Conservation (phyloP, 2,888 invertebrate genomes). For the Tipula lateralis region DNA sequence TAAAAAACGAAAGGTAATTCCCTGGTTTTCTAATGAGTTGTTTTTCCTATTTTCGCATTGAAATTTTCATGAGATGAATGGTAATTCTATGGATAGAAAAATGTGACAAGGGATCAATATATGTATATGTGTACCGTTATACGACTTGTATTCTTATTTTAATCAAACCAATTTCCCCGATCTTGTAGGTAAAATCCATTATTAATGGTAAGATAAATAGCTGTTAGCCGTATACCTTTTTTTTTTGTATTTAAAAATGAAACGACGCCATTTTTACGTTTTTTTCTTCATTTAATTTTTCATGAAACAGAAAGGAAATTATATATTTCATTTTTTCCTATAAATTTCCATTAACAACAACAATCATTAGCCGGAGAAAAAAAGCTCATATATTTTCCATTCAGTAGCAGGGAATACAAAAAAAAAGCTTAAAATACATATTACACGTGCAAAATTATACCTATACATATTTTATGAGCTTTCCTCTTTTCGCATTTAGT, state of each 20-base stretch:
- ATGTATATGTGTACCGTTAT: not conserved
- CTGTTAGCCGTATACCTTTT: not conserved
- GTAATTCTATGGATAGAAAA: not conserved
- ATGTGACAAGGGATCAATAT: not conserved
- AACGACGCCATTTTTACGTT: not conserved
- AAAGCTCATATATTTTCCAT: not conserved
- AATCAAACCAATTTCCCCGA: slow-evolving; percentile 11
- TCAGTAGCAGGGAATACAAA: not conserved
- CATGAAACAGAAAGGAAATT: not conserved
- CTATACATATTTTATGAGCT: not conserved
- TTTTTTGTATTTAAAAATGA: not conserved
- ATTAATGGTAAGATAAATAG: not conserved
- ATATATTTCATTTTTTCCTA: slow-evolving; percentile 2
- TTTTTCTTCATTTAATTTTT: not conserved
- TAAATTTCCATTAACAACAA: not conserved
- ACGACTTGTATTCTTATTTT: not conserved
- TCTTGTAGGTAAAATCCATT: not conserved
- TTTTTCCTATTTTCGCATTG: not conserved
- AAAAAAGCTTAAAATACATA: not conserved
- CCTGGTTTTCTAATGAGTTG: not conserved
- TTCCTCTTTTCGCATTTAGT: too few relatives aligned
- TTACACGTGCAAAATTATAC: not conserved
- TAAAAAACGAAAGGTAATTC: not conserved
- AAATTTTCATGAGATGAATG: not conserved
- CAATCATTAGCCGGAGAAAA: not conserved